Base-by-base conservation (phyloP, 2,888 invertebrate species). In the Tridacna crocea region DNA sequence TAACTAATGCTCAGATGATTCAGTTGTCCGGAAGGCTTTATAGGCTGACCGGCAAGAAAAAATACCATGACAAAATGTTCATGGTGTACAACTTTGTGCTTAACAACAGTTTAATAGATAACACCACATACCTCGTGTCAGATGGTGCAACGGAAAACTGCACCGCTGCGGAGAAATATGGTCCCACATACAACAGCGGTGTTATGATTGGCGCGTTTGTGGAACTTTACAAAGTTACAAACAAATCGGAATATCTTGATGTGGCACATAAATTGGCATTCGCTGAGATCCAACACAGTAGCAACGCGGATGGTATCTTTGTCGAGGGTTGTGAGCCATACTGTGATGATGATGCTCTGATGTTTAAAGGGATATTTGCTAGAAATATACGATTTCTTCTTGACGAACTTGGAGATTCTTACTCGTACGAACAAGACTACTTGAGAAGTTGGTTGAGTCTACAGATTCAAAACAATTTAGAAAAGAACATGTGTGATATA, bases 321-420 rank as follows among this genome's bases (percentile, higher is more conserved):
- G 79, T 83, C 0, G 90, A 90, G 79, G 83, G 66, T 22, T 91
- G 90, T 66, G 87, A 86, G 13, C 88, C 88, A 15, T 75, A 76
- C 13, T 88, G 89, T 72, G 82, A 88, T 63, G 87, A 90, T 12
- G 90, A 90, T 26, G 83, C 82, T 0, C 75, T 84, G 24, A 89
- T 89, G 82, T 91, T 88, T 46, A 91, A 91, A 79, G 90, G 89
- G 0, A 87, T 90, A 27, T 89, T 90, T 78, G 85, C 79, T 0
- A 75, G 90, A 12, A 83, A 88, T 73, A 48, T 89, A 15, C 77
- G 89, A 48, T 88, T 88, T 65, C 70, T 90, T 13, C 84, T 89
- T 79, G 88, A 89, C 73, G 87, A 75, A 12, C 36, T 89, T 0
- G 27, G 61, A 15, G 85, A 89, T 55, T 60, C 36, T 8, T 36